Evolutionary conservation across 2,797 vertebrate species (phyloP), one percentile per base, ranked within the genome.

Genomic region (Avahi laniger): DNA sequence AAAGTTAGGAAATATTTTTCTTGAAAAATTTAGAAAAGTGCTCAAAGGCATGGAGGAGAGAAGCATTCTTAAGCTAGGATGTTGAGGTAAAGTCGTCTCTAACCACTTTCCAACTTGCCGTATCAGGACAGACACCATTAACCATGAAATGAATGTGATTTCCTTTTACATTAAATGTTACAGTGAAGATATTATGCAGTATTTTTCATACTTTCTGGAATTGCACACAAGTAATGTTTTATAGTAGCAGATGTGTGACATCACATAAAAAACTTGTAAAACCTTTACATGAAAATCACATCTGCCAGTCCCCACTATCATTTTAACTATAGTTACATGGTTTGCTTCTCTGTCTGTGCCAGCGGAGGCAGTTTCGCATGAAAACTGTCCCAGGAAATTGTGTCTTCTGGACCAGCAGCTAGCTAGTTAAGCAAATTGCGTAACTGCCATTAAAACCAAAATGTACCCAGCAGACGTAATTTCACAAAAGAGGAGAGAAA

Each of bases 351-450:
- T 5, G 4, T 79, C 76, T 91, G 50, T 86, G 89, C 94, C 96
- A 93, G 93, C 69, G 84, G 61, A 96, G 50, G 81, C 81, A 96
- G 92, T 92, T 96, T 95, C 57, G 84, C 73, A 69, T 75, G 89
- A 96, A 97, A 96, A 84, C 96, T 87, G 78, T 86, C 91, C 89
- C 52, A 92, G 72, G 81, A 98, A 97, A 97, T 85, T 65, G 90
- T 95, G 86, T 97, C 96, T 97, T 96, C 87, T 97, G 97, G 93
- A 93, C 61, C 46, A 94, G 96, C 59, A 96, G 96, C 97, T 97
- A 96, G 96, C 97, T 97, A 95, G 94, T 97, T 98, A 97, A 97
- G 94, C 95, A 96, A 97, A 97, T 95, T 97, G 89, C 94, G 78
- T 93, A 95, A 93, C 96, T 96, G 95, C 93, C 91, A 94, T 93